phyloP scores from a whole-genome alignment of 1,140 invertebrate genomes.

The Acyrthosiphon pisum region DNA sequence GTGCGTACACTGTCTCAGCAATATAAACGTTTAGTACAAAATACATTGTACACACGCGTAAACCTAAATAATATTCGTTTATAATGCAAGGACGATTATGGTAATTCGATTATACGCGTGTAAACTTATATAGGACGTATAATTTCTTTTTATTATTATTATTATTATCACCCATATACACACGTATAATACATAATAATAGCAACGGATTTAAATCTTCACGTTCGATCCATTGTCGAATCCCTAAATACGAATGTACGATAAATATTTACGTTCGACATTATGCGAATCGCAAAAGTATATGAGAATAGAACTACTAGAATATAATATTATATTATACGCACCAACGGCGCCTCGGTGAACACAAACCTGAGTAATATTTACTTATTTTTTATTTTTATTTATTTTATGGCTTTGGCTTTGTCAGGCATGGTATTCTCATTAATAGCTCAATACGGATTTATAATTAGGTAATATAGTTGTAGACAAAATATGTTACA shows the following conservation, averaged over 20 bases:
- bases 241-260: background rate
- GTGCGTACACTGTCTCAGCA: no score
- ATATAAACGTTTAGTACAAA: background rate
- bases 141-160: background rate
- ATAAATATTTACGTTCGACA: background rate
- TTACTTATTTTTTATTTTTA: background rate
- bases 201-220: background rate
- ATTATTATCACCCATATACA: background rate
- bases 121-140: background rate
- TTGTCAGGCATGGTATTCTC: background rate
- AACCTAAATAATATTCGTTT: background rate
- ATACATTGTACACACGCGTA: background rate
- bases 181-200: background rate
- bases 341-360: background rate
- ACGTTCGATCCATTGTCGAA: background rate
- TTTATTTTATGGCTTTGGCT: background rate
- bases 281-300: background rate
- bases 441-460: background rate
- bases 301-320: background rate
- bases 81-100: background rate
- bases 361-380: background rate
- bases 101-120: background rate
- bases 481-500: background rate
- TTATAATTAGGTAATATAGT: background rate
- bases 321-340: background rate